Conservation (phyloP, 2,888 invertebrate genomes). For the Diplazon laetatorius region DNA sequence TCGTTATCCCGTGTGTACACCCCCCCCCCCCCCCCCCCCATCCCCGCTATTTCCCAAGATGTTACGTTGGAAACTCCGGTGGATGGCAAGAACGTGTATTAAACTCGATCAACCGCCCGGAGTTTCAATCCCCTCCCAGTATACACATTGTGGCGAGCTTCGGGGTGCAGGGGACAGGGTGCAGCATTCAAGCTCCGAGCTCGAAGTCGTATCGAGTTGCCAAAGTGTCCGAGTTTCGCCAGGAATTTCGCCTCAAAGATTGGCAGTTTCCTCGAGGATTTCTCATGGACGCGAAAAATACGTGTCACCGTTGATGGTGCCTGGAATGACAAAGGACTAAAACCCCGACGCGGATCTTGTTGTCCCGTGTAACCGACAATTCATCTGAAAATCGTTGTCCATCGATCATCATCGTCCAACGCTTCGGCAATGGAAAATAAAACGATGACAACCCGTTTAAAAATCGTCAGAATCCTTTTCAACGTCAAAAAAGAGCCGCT, state of each 20-base stretch:
- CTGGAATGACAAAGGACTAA: neutral
- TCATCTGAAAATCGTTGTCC: constrained; percentile 22
- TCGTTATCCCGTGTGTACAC: no score
- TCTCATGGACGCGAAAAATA: constrained; percentile 25
- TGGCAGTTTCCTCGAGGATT: constrained; percentile 58
- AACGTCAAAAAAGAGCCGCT: no score
- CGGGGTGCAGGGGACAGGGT: neutral
- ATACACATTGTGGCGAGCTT: neutral
- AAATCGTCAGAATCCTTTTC: no score
- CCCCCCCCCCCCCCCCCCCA: no score
- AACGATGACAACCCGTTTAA: no score
- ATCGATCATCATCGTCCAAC: no score
- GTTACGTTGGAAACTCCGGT: constrained; percentile 36
- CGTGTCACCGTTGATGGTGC: neutral
- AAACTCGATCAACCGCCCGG: constrained; percentile 13
- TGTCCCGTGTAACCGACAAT: no score
- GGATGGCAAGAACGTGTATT: constrained; percentile 25
- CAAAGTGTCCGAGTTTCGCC: constrained; percentile 48
- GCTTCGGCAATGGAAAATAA: no score
- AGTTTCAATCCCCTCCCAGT: neutral
- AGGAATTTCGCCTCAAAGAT: constrained; percentile 45
- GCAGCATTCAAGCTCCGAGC: constrained; percentile 11
- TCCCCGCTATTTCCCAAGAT: neutral
- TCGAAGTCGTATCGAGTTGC: constrained; percentile 37
- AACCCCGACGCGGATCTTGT: neutral